phyloP scores from a whole-genome alignment of 2,888 invertebrate species.

The Synergus umbraculus region DNA sequence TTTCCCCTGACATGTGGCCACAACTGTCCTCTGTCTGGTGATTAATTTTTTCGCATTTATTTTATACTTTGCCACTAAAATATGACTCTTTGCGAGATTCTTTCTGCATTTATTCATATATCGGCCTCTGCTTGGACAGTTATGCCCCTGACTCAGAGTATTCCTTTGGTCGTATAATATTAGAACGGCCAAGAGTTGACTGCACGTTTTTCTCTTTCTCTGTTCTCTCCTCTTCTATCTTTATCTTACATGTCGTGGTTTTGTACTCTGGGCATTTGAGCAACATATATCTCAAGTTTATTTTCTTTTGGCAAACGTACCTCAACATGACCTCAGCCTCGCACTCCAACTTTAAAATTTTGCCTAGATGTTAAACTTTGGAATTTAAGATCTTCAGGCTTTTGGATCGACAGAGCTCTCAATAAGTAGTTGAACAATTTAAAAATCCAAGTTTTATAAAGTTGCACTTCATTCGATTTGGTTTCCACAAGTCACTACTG shows the following conservation, averaged over 20 bases:
- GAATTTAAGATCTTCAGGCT: constrained; percentile 13
- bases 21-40: too few species aligned
- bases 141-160: background rate
- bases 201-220: background rate
- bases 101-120: constrained; percentile 40
- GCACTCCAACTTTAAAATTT: background rate
- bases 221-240: background rate
- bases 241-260: background rate
- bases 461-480: too few species aligned
- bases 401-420: too few species aligned
- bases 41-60: background rate
- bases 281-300: background rate
- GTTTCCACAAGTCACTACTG: too few species aligned
- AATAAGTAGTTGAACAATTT: too few species aligned
- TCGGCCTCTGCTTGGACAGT: constrained; percentile 20
- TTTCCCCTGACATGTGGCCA: too few species aligned
- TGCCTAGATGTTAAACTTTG: constrained; percentile 16
- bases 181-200: background rate
- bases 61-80: background rate
- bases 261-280: background rate
- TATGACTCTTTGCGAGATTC: constrained; percentile 1
- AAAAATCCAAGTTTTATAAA: too few species aligned
- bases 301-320: constrained; percentile 10
- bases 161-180: background rate
- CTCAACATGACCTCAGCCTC: constrained; percentile 20